These are phyloP conservation scores for Aplocera efformata DNA, from an alignment of 2,888 invertebrate genomes.

Conservation along the genomic window DNA sequence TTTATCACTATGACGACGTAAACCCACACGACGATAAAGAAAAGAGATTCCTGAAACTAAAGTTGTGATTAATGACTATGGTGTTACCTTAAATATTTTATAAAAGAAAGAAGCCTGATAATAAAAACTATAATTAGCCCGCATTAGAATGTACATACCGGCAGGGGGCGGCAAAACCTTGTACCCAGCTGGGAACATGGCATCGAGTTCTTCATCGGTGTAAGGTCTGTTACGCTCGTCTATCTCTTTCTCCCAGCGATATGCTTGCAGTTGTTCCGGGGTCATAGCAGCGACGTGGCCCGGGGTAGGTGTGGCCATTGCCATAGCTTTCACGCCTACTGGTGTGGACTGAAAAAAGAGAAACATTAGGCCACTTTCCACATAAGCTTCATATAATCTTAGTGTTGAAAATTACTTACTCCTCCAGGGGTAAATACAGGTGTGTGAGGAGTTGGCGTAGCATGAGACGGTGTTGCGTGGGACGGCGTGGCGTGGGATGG, in stretches of 20 bases:
- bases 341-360: slow-evolving; percentile 82
- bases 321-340: slow-evolving; percentile 97
- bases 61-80: slow-evolving; percentile 68
- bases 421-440: slow-evolving; percentile 90
- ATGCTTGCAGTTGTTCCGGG: slow-evolving; percentile 98
- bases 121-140: slow-evolving; percentile 10
- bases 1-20: slow-evolving; percentile 38
- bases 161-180: slow-evolving; percentile 97
- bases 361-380: not conserved
- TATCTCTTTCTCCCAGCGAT: slow-evolving; percentile 98
- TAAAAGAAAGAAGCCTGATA: slow-evolving; percentile 26
- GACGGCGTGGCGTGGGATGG: slow-evolving; percentile 87
- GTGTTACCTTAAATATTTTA: slow-evolving; percentile 42
- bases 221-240: slow-evolving; percentile 98
- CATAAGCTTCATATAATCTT: not conserved
- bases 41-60: slow-evolving; percentile 78
- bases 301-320: slow-evolving; percentile 98
- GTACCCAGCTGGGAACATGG: slow-evolving; percentile 98
- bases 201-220: slow-evolving; percentile 97
- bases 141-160: slow-evolving; percentile 70
- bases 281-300: slow-evolving; percentile 99
- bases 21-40: slow-evolving; percentile 50
- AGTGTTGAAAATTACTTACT: slow-evolving; percentile 52
- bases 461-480: slow-evolving; percentile 86
- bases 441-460: slow-evolving; percentile 83